Base-by-base conservation (phyloP, 1,140 invertebrate species). In the Papilio polyxenes region DNA sequence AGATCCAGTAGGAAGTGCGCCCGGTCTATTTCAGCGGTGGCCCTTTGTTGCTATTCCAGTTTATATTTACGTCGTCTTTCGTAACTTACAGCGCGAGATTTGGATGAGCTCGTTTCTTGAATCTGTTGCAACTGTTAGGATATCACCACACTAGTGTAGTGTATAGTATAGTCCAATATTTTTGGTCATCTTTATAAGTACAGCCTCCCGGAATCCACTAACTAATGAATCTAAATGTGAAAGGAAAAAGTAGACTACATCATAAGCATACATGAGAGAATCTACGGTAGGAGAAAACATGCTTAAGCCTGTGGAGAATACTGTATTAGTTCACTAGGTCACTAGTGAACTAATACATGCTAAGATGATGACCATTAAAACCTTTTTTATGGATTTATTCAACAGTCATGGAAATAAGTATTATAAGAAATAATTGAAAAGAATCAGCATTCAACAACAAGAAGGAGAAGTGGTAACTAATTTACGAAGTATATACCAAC, bases 11-110 rank as follows among this genome's bases (percentile, higher is more conserved):
- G 90, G 89, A 91, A 92, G 90, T 87, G 86, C 82, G 76, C 80
- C 80, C 87, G 89, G 78, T 87, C 92, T 89, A 92, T 92, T 93
- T 93, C 85, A 85, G 85, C 82, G 69, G 76, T 75, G 87, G 87
- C 89, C 89, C 91, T 90, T 92, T 93, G 91, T 92, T 91, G 89
- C 85, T 87, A 80, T 80, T 80, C 82, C 76, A 78, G 86, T 87
- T 89, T 93, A 89, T 90, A 90, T 92, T 89, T 90, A 90, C 86
- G 87, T 88, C 89, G 84, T 75, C 89, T 93, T 93, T 93, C 92
- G 92, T 92, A 93, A 92, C 82, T 92, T 93, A 93, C 91, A 88
- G 91, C 75, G 85, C 86, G 85, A 82, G 80, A 80, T 82, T 87
- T 83, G 85, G 89, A 90, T 89, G 92, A 87, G 88, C 83, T 72